Base-by-base conservation (phyloP, 2,888 invertebrate species). In the Orchestes rusci region DNA sequence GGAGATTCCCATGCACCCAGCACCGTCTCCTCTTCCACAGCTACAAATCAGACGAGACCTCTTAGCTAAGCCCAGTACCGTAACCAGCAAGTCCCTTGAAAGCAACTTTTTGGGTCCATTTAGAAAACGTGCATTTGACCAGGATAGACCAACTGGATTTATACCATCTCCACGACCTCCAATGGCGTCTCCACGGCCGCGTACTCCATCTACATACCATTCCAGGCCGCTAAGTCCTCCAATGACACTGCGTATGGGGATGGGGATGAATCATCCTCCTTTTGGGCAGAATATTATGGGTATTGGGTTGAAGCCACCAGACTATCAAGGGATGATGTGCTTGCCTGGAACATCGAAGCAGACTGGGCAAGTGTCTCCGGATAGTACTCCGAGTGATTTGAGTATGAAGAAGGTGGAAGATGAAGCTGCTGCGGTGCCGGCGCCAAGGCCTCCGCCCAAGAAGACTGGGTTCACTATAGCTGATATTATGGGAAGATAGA, bases 391-490 rank as follows among this genome's bases (percentile, higher is more conserved):
- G 0, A 69, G 66, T 49, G 70, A 70, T 59, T 57, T 70, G 41
- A 66, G 66, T 19, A 67, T 69, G 65, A 68, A 67, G 43, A 68
- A 69, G 45, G 64, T 61, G 31, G 64, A 64, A 27, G 17, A 17
- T 10, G n/a, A 12, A 20, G 3, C 42, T 53, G 19, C 43, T 34
- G 29, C 10, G n/a, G 18, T 20, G 16, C 33, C 30, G 12, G 50
- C 44, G 15, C 42, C 31, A 31, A 72, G 76, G 1, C 48, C 43
- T 4, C 78, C 84, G 2, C 72, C 73, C 3, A 72, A 73, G 55
- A 83, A 84, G 60, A 86, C 87, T 62, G 90, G 90, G 13, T 90
- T 90, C 67, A 89, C 88, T 63, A 90, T 90, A 72, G 90, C 88
- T 62, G 90, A 90, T 57, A 89, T 90, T 56, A 89, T 90, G 90